Evolutionary conservation across 2,113 vertebrate species (phyloP), one percentile per base, ranked within the genome.

Genomic region (Struthio camelus): DNA sequence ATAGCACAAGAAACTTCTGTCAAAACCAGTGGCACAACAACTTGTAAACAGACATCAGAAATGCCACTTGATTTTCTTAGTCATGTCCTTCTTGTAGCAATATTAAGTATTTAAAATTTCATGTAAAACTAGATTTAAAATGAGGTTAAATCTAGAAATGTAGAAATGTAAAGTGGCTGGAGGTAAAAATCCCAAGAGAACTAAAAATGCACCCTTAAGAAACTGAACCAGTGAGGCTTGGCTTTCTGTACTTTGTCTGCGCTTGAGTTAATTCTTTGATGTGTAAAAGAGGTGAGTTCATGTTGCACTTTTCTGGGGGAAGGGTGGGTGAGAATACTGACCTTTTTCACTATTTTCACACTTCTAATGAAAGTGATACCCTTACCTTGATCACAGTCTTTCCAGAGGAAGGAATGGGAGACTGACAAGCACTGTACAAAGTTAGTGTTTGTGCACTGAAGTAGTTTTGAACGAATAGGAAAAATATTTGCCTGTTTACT

Each of bases 401-500:
- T 19, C 46, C 46, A 19, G 46, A 18, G 24, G 34, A 62, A 24
- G 25, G 17, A 56, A 22, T 0, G 1, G 19, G 23, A 64, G 11
- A 38, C 30, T 12, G 66, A 32, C 36, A 14, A 11, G 17, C 9
- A 8, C 58, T 11, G 12, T 1, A 2, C 66, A 7, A 11, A 17
- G 38, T 7, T 38, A 0, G 1, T 4, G 42, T 32, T 20, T 7
- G 4, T 14, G 67, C 32, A 15, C 48, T 14, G 34, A 51, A 17
- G 10, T 9, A 4, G 42, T 6, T 34, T 2, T 3, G 27, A 24
- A 8, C 1, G 38, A 48, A 7, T 0, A 0, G 53, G 53, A 46
- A 11, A 28, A 54, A 4, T 1, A 5, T 6, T 72, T 2, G 36
- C 50, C 23, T 3, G 24, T 9, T 54, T 0, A 8, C 14, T 8